Evolutionary conservation across 2,113 vertebrate genomes (phyloP).

Genomic region (Excalfactoria chinensis): DNA sequence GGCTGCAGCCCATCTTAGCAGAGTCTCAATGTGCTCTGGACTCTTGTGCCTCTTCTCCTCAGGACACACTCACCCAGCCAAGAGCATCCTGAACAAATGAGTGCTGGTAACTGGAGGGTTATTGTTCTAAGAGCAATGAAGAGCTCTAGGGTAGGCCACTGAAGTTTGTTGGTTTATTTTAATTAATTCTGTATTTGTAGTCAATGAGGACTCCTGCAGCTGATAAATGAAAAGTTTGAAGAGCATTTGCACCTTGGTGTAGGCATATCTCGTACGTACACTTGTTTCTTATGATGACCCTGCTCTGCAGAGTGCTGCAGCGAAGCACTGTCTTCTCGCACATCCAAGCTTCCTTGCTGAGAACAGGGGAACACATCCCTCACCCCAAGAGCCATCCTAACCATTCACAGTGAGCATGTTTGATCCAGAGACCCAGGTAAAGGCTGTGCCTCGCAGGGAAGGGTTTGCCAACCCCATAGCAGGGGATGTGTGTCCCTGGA

Average conservation of each 20-base stretch:
- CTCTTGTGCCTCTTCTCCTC: neutral
- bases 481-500: neutral
- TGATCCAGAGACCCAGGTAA: neutral
- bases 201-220: neutral
- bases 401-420: neutral
- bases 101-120: neutral
- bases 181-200: neutral
- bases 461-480: neutral
- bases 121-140: neutral
- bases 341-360: neutral
- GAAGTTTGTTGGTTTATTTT: neutral
- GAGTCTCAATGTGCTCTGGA: rapidly evolving
- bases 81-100: neutral
- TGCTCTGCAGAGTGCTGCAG: neutral
- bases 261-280: neutral
- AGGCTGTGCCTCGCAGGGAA: neutral
- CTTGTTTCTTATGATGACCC: neutral
- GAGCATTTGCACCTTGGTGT: neutral
- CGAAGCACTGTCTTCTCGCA: neutral
- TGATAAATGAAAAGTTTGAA: neutral
- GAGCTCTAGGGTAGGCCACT: neutral
- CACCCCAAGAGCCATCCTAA: neutral
- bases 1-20: neutral
- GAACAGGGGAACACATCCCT: neutral
- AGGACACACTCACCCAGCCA: neutral